phyloP scores from a whole-genome alignment of 2,888 invertebrate species.

The Ferrisia virgata region DNA sequence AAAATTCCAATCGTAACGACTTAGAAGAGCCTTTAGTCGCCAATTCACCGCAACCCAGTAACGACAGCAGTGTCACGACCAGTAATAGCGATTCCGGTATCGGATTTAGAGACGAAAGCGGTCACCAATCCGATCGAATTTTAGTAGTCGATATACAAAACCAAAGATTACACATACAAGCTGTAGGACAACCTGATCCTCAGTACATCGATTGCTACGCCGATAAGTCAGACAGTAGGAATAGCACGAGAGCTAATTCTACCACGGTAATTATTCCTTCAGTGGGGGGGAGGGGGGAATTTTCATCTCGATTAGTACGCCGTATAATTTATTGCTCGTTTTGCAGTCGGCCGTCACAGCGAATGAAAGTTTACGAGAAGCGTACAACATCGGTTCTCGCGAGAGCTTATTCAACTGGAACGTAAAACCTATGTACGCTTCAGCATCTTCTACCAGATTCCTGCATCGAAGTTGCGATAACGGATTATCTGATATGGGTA shows the following conservation, averaged over 20 bases:
- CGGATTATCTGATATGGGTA: not conserved
- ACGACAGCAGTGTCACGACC: constrained; percentile 76
- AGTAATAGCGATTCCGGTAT: constrained; percentile 95
- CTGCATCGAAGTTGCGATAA: constrained; percentile 30
- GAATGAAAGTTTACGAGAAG: not conserved
- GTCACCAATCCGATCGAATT: constrained; percentile 77
- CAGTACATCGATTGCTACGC: constrained; percentile 43
- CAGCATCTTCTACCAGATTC: not conserved
- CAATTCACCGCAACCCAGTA: constrained; percentile 81
- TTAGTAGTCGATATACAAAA: constrained; percentile 68
- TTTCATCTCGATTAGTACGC: not conserved
- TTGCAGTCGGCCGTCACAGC: not conserved
- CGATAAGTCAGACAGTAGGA: constrained; percentile 33
- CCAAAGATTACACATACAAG: constrained; percentile 52
- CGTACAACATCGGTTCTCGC: not conserved
- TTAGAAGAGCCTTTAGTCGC: constrained; percentile 56
- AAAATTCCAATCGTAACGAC: constrained; percentile 52
- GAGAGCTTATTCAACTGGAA: constrained; percentile 27
- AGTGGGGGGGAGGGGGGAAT: too few relatives aligned
- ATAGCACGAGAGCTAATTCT: constrained; percentile 19
- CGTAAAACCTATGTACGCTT: not conserved
- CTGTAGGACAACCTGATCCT: constrained; percentile 35
- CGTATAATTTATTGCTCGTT: not conserved
- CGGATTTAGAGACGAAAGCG: constrained; percentile 85
- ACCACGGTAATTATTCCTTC: not conserved